These are phyloP conservation scores for Drosophila pachea DNA, from an alignment of 1,140 invertebrate genomes.

Conservation along the genomic window DNA sequence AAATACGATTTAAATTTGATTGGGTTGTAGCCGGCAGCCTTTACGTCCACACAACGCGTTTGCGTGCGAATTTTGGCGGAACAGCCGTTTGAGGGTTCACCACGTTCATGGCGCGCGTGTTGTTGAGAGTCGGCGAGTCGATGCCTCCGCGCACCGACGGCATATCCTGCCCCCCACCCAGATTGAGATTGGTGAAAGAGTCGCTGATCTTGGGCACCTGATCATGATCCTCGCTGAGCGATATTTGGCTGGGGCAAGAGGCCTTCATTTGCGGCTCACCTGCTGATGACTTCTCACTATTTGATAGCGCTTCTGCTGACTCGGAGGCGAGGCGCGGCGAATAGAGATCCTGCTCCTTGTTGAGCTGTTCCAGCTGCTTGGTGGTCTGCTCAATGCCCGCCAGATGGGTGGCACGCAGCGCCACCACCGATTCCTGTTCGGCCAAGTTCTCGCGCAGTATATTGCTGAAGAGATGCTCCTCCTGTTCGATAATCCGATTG, in stretches of 20 bases:
- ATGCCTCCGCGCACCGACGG: slow-evolving; percentile 40
- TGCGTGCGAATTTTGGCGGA: slow-evolving; percentile 69
- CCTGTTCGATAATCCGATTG: slow-evolving; percentile 51
- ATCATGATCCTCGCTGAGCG: background rate
- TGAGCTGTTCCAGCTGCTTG: slow-evolving; percentile 76
- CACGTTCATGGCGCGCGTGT: slow-evolving; percentile 63
- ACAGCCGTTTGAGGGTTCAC: slow-evolving; percentile 57
- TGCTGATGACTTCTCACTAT: background rate
- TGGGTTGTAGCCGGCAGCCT: slow-evolving; percentile 1
- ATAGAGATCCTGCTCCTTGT: slow-evolving; percentile 55
- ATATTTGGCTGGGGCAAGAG: background rate
- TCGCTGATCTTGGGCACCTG: slow-evolving; percentile 42
- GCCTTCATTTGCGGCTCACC: background rate
- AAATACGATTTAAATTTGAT: slow-evolving; percentile 59
- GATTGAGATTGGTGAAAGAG: slow-evolving; percentile 68
- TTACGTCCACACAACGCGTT: slow-evolving; percentile 71
- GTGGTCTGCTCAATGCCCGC: slow-evolving; percentile 78
- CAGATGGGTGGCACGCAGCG: slow-evolving; percentile 78
- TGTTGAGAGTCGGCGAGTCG: slow-evolving; percentile 45
- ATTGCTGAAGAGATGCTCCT: slow-evolving; percentile 38
- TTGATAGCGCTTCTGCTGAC: background rate
- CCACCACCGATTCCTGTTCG: slow-evolving; percentile 74
- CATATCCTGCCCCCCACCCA: slow-evolving; percentile 68
- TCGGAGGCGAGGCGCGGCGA: slow-evolving; percentile 4
- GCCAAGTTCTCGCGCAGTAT: slow-evolving; percentile 72